These are phyloP conservation scores for Sus scrofa DNA, from an alignment of 2,113 vertebrate species.

Conservation along the genomic window T2T-Sscrofa CM000829.6:70160001-70160500, in stretches of 20 bases:
- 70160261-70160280: no score
- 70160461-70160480: conserved; percentile 26
- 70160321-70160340: no score
- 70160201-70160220: conserved; percentile 13
- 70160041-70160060: not conserved
- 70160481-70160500: not conserved
- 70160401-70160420: not conserved
- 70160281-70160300: no score
- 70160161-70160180: not conserved
- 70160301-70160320: no score
- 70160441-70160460: not conserved
- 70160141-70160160: not conserved
- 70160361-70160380: not conserved
- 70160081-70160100: not conserved
- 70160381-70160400: not conserved
- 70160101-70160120: not conserved
- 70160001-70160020: not conserved
- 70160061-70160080: not conserved
- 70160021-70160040: not conserved
- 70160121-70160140: not conserved
- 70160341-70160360: no score
- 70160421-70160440: not conserved
- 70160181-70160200: not conserved
- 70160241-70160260: no score
- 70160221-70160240: no score